These are phyloP conservation scores for Contarinia nasturtii DNA, from an alignment of 1,140 invertebrate species.

Conservation along the genomic window DNA sequence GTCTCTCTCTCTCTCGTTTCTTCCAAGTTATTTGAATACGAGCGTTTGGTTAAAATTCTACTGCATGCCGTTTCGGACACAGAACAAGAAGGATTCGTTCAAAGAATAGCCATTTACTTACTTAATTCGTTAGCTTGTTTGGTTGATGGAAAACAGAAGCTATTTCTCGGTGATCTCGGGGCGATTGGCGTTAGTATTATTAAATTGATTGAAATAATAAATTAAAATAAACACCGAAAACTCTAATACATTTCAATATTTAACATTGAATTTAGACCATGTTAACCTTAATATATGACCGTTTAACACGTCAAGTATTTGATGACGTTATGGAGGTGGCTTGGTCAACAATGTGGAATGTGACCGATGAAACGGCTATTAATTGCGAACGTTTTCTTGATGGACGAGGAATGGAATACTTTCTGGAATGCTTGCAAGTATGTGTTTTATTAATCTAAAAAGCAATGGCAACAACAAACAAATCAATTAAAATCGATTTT, in stretches of 20 bases:
- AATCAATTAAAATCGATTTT: background rate
- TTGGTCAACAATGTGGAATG: slow-evolving; percentile 97
- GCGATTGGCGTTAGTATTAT: slow-evolving; percentile 51
- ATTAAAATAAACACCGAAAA: slow-evolving; percentile 1
- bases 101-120: slow-evolving; percentile 84
- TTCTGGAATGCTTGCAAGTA: slow-evolving; percentile 65
- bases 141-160: slow-evolving; percentile 82
- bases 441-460: slow-evolving; percentile 7
- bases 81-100: slow-evolving; percentile 77
- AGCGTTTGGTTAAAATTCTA: slow-evolving; percentile 67
- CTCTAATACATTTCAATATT: background rate
- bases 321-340: slow-evolving; percentile 94
- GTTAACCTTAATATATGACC: slow-evolving; percentile 61
- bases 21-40: slow-evolving; percentile 74
- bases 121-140: slow-evolving; percentile 91
- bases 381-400: slow-evolving; percentile 84
- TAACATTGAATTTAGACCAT: slow-evolving; percentile 41
- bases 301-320: slow-evolving; percentile 50
- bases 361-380: slow-evolving; percentile 86
- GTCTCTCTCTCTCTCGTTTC: background rate
- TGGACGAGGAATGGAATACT: slow-evolving; percentile 68
- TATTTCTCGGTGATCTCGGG: slow-evolving; percentile 72
- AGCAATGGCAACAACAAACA: background rate
- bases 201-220: slow-evolving; percentile 1
- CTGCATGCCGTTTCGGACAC: slow-evolving; percentile 63